phyloP scores from a whole-genome alignment of 2,888 invertebrate species.

The Melanargia galathea region DNA sequence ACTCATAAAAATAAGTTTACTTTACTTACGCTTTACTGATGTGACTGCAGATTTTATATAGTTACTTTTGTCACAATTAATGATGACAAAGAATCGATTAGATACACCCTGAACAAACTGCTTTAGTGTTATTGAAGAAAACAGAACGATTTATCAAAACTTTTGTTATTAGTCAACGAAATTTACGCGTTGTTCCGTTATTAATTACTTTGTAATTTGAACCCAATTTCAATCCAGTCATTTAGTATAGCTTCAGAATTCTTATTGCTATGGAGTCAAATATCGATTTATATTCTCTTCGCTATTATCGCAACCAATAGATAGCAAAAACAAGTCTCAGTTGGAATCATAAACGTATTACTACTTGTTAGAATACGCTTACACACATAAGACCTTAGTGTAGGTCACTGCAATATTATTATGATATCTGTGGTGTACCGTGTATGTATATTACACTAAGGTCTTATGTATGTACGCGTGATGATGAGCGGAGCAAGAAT shows the following conservation, averaged over 20 bases:
- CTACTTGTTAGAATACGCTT: too few relatives aligned
- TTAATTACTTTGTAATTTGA: slow-evolving; percentile 8
- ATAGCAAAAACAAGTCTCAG: too few relatives aligned
- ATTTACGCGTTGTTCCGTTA: background rate
- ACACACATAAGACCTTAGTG: too few relatives aligned
- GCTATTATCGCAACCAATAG: too few relatives aligned
- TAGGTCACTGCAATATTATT: too few relatives aligned
- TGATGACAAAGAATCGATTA: background rate
- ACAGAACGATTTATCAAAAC: slow-evolving; percentile 19
- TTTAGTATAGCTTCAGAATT: background rate
- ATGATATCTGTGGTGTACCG: too few relatives aligned
- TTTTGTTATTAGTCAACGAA: slow-evolving; percentile 7
- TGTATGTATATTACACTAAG: too few relatives aligned
- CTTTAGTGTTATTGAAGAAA: background rate
- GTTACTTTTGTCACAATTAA: background rate
- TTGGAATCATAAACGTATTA: too few relatives aligned
- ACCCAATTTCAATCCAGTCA: slow-evolving; percentile 6
- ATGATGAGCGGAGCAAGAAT: too few relatives aligned
- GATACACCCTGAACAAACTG: background rate
- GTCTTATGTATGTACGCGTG: too few relatives aligned
- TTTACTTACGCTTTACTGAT: background rate
- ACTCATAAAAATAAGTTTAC: too few relatives aligned
- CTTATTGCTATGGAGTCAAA: background rate
- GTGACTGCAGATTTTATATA: background rate
- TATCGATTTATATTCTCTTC: background rate